These are phyloP conservation scores for Ichneumon xanthorius DNA, from an alignment of 2,888 invertebrate species.

Conservation along the genomic window DNA sequence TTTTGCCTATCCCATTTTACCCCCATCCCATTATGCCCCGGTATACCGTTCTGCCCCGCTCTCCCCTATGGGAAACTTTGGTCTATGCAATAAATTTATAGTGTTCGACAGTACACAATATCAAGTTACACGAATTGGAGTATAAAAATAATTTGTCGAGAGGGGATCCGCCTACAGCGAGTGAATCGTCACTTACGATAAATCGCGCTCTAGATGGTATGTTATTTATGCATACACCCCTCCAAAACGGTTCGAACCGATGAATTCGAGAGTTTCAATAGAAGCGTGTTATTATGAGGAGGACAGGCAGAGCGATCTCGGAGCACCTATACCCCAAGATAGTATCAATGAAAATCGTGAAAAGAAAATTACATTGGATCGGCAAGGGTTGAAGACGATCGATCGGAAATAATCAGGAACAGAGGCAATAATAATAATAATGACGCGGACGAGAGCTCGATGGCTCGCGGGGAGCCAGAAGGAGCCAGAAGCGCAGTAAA, in stretches of 20 bases:
- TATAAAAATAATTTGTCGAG: too few relatives aligned
- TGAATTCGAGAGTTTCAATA: background rate
- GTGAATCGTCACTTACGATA: too few relatives aligned
- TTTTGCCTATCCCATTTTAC: too few relatives aligned
- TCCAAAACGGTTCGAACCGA: background rate
- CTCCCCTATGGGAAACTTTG: too few relatives aligned
- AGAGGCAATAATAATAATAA: slow-evolving; percentile 19
- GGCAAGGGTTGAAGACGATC: slow-evolving; percentile 5
- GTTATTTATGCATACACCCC: background rate
- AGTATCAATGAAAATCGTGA: background rate
- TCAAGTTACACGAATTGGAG: too few relatives aligned
- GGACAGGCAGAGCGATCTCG: background rate
- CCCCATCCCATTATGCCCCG: too few relatives aligned
- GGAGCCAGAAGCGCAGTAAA: slow-evolving; percentile 41
- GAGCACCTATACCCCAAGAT: background rate
- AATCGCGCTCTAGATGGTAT: background rate
- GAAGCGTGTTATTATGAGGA: background rate
- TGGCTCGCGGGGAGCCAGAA: slow-evolving; percentile 3
- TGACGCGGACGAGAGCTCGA: background rate
- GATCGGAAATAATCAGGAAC: slow-evolving; percentile 17
- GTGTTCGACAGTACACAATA: too few relatives aligned
- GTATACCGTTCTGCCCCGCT: too few relatives aligned
- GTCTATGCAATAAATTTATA: too few relatives aligned
- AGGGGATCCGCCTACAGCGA: too few relatives aligned
- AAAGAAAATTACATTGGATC: background rate